Conservation (phyloP, 2,797 vertebrate species). For the Setipinna tenuifilis region DNA sequence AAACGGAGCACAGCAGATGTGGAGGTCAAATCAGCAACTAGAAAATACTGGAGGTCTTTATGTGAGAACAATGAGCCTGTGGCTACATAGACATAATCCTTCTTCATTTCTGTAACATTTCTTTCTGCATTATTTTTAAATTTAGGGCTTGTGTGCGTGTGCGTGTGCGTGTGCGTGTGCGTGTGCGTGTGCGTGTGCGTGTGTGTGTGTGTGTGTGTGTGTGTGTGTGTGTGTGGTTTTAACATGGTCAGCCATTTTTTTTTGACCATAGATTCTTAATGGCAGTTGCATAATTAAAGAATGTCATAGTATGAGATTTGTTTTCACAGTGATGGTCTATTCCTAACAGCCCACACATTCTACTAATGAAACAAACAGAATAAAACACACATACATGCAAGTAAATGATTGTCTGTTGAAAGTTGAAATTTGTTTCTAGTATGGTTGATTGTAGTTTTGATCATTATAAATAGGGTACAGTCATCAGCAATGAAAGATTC, state of each 20-base stretch:
- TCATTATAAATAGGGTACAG: no score
- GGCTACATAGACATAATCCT: background rate
- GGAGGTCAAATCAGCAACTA: slow-evolving; percentile 36
- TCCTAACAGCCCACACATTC: background rate
- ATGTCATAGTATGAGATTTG: background rate
- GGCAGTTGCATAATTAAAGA: background rate
- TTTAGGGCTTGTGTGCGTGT: background rate
- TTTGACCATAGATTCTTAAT: background rate
- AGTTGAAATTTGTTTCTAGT: background rate
- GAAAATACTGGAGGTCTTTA: slow-evolving; percentile 41
- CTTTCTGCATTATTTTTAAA: background rate
- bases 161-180: no score
- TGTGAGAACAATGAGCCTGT: slow-evolving; percentile 30
- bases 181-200: no score
- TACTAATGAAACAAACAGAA: background rate
- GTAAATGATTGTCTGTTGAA: background rate
- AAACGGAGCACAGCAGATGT: slow-evolving; percentile 47
- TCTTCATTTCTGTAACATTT: background rate
- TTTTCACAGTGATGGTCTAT: background rate
- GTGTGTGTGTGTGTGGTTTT: background rate
- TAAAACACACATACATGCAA: background rate
- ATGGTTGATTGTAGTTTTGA: no score
- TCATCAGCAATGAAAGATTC: no score
- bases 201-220: no score
- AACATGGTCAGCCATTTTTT: background rate